Evolutionary conservation across 1,140 invertebrate genomes (phyloP), one percentile per base, ranked within the genome.

Genomic region (Ceratina calcarata): DNA sequence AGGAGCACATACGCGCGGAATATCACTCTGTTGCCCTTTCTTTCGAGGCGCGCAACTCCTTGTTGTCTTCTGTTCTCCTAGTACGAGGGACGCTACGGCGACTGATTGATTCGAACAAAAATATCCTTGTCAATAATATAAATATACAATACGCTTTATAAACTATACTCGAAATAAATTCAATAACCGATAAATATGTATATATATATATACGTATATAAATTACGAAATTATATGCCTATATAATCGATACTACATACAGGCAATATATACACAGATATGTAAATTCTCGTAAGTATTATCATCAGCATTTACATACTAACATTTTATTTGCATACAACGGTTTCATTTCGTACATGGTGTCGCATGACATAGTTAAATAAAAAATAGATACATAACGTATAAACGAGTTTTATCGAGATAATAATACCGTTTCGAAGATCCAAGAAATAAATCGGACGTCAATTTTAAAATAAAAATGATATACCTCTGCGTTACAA

Each of bases 1-100:
- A 90, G 90, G 90, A 90, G 87, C 83, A 82, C 88, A 90, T 84
- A 78, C 83, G 32, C 27, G 12, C 6, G 71, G 61, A 87, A 37
- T 49, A 32, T 65, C 24, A 70, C 37, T 45, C 85, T 68, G 66
- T 67, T 82, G 83, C 78, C 86, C 84, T 81, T 82, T 84, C 78
- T 74, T 67, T 70, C 20, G 70, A 20, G 78, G 83, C 82, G 81
- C 61, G 68, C 73, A 57, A 80, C 80, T 84, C 77, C 78, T 66
- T 85, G 45, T 67, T 27, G 71, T 67, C 62, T 89, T 78, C 81
- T 91, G 83, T 22, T 87, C 84, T 83, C 89, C 88, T 89, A 81
- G 78, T 89, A 89, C 83, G 22, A 64, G 60, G 37, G 84, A 88
- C 87, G 86, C 86, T 76, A 67, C 75, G 57, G 74, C 49, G 51